A percentile compares a stretch with the other conserved stretches of the same genome.
Conservation (phyloP, 2,113 vertebrate species). For the Takifugu bimaculatus region DNA sequence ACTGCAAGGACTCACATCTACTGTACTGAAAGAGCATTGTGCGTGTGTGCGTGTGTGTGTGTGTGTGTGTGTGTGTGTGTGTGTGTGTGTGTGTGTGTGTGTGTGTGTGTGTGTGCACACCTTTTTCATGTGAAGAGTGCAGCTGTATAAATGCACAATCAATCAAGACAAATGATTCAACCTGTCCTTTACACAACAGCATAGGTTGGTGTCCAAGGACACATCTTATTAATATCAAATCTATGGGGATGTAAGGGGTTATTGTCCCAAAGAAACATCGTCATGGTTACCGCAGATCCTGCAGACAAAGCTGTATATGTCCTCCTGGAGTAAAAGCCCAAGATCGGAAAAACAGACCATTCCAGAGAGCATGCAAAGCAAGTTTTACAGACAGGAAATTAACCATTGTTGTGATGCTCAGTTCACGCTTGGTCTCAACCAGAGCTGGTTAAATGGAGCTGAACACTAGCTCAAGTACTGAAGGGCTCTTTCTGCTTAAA, state of each 20-base stretch:
- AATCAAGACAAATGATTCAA: constrained; percentile 41
- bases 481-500: no score
- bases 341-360: no score
- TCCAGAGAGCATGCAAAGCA: no score
- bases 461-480: no score
- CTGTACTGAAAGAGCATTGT: constrained; percentile 5
- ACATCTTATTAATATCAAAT: constrained; percentile 44
- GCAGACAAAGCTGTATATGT: constrained; percentile 50
- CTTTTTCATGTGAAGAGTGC: constrained; percentile 10
- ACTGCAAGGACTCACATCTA: constrained; percentile 11
- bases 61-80: background rate
- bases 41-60: background rate
- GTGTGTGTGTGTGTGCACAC: background rate
- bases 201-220: constrained; percentile 40
- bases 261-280: constrained; percentile 68
- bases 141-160: constrained; percentile 18
- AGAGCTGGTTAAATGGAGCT: background rate
- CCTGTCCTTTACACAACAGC: constrained; percentile 3
- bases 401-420: no score
- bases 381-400: no score
- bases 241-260: constrained; percentile 26
- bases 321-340: background rate
- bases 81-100: no score
- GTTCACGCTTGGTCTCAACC: background rate
- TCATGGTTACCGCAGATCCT: constrained; percentile 72